Evolutionary conservation across 2,113 vertebrate genomes (phyloP).

Genomic region (Cinclus mexicanus): DNA sequence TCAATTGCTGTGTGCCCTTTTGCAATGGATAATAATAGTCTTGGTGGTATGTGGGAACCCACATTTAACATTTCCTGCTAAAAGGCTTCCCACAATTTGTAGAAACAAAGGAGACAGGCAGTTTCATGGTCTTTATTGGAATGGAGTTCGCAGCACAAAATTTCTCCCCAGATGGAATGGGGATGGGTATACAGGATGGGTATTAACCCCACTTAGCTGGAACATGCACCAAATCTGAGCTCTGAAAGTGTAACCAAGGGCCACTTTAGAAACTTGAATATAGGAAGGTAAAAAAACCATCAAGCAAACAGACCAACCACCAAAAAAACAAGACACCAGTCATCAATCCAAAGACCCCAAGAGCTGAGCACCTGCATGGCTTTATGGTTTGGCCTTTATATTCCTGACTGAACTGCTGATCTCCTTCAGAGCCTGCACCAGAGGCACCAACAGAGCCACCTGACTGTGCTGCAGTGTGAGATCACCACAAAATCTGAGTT

Average conservation of each 20-base stretch:
- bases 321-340: neutral
- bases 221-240: neutral
- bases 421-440: neutral
- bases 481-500: neutral
- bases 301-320: neutral
- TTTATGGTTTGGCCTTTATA: neutral
- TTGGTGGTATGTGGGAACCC: neutral
- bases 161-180: neutral
- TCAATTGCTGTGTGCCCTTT: neutral
- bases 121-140: neutral
- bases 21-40: neutral
- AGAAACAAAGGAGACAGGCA: neutral
- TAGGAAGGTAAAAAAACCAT: neutral
- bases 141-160: neutral
- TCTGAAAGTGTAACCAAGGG: neutral
- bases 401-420: neutral
- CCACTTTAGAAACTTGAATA: neutral
- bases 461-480: neutral
- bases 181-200: neutral
- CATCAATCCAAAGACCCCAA: neutral
- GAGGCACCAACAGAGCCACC: neutral
- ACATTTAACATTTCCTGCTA: neutral
- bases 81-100: neutral
- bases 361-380: neutral
- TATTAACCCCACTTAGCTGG: neutral